Evolutionary conservation across 2,113 vertebrate species (phyloP).

Genomic region (Solenodon paradoxus): DNA sequence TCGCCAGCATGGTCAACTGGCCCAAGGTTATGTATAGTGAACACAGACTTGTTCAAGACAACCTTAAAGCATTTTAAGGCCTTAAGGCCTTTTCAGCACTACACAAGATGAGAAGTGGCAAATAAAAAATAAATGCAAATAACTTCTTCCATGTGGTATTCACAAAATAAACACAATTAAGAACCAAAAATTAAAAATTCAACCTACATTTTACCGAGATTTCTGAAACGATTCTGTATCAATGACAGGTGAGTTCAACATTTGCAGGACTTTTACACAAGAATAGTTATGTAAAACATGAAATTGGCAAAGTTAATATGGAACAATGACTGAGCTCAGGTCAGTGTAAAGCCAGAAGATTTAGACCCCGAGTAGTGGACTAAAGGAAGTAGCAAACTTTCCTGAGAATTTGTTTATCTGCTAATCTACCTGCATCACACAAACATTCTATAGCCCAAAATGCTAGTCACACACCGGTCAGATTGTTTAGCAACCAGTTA

Average conservation of each 20-base stretch:
- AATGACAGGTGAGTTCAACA: neutral
- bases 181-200: neutral
- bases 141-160: neutral
- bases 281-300: conserved; percentile 52
- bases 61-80: neutral
- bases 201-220: neutral
- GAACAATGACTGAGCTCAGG: neutral
- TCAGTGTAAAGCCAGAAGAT: neutral
- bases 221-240: conserved; percentile 7
- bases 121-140: neutral
- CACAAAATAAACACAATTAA: conserved; percentile 16
- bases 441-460: neutral
- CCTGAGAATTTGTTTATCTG: neutral
- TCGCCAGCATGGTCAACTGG: neutral
- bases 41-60: neutral
- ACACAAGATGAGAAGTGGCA: neutral
- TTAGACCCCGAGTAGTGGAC: neutral
- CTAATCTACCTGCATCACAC: neutral
- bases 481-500: neutral
- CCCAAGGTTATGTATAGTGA: neutral
- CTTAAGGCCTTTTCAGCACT: neutral
- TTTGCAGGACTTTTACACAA: conserved; percentile 47
- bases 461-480: neutral
- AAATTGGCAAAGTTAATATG: conserved; percentile 19
- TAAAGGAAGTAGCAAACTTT: neutral